A percentile compares a stretch with the other conserved stretches of the same genome.
These are phyloP conservation scores for Struthidea cinerea DNA, from an alignment of 2,113 vertebrate species.

Conservation along the genomic window DNA sequence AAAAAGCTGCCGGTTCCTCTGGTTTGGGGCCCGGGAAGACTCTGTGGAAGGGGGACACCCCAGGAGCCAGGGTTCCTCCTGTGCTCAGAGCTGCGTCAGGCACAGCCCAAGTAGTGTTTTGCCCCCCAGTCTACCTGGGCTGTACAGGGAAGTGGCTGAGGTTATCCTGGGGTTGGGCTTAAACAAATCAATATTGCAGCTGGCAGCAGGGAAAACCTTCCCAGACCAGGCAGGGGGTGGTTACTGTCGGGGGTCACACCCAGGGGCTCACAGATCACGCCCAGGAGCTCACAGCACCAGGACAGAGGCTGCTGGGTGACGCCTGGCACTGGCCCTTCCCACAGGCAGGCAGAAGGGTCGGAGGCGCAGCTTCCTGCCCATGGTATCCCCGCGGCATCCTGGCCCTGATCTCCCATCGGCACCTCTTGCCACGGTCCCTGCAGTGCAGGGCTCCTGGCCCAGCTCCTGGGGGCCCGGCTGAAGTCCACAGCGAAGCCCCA, in stretches of 20 bases:
- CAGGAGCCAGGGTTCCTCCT: neutral
- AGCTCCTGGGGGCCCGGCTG: neutral
- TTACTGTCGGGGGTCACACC: neutral
- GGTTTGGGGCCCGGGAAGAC: neutral
- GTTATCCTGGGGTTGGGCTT: neutral
- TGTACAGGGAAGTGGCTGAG: neutral
- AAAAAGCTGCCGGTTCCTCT: slow-evolving; percentile 45
- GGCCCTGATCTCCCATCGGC: neutral
- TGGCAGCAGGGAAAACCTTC: neutral
- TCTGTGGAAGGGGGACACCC: neutral
- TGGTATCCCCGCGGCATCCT: neutral
- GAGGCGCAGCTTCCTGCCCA: neutral
- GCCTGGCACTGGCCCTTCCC: neutral
- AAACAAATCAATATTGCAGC: neutral
- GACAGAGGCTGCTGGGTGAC: neutral
- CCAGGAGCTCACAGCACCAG: neutral
- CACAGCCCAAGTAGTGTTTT: neutral
- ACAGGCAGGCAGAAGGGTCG: accelerated
- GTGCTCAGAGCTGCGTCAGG: accelerated
- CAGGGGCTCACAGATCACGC: neutral
- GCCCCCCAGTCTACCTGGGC: neutral
- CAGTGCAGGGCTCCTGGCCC: neutral
- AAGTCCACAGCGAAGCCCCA: neutral
- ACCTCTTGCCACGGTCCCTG: neutral
- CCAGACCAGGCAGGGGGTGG: accelerated